These are phyloP conservation scores for Drosophila colorata DNA, from an alignment of 2,888 invertebrate genomes.

Conservation along the genomic window DNA sequence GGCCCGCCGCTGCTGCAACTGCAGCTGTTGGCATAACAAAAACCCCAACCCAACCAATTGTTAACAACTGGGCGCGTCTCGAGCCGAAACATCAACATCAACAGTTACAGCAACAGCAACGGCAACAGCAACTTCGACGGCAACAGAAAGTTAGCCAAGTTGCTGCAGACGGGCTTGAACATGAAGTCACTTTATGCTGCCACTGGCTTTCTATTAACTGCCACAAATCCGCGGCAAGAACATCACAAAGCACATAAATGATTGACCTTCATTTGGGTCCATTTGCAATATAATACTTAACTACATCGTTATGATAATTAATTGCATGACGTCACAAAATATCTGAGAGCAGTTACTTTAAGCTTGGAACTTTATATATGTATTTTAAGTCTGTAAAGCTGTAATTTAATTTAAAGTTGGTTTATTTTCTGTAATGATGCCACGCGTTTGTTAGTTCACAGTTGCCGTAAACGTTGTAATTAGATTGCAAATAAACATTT, in stretches of 20 bases:
- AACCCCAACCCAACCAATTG: constrained; percentile 61
- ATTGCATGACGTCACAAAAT: not conserved
- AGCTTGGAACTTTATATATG: too few relatives aligned
- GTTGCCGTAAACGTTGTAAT: not conserved
- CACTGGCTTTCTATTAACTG: constrained; percentile 6
- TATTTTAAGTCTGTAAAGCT: not conserved
- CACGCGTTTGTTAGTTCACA: not conserved
- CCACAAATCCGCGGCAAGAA: constrained; percentile 5
- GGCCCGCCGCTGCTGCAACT: constrained; percentile 55
- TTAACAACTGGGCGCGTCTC: constrained; percentile 74
- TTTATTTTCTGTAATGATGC: not conserved
- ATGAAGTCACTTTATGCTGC: constrained; percentile 49
- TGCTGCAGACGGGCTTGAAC: constrained; percentile 22
- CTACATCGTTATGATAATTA: constrained; percentile 6
- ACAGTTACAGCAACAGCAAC: constrained; percentile 25
- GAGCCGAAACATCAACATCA: constrained; percentile 45
- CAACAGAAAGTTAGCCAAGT: constrained; percentile 59
- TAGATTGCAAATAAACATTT: not conserved
- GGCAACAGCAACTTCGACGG: constrained; percentile 15
- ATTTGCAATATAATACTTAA: not conserved
- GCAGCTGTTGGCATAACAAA: constrained; percentile 79
- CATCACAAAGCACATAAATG: not conserved
- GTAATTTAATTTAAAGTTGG: not conserved
- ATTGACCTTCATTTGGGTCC: constrained; percentile 19
- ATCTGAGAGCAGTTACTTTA: too few relatives aligned